Evolutionary conservation across 1,140 invertebrate species (phyloP).

Genomic region (Drosophila pectinifera): DNA sequence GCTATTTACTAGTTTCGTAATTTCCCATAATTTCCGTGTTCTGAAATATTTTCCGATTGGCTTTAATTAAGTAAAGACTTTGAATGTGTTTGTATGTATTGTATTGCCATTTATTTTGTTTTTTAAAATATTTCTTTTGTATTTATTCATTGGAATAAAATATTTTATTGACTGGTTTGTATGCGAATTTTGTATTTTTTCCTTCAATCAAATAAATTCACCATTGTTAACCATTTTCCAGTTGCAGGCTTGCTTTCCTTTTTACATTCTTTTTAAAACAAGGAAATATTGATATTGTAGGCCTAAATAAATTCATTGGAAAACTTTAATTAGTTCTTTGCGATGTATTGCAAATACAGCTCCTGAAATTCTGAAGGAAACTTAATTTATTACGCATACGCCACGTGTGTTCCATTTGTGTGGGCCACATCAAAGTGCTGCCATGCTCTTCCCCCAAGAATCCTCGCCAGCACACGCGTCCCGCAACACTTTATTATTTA

Average conservation of each 20-base stretch:
- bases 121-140: neutral
- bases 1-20: neutral
- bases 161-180: neutral
- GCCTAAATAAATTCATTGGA: neutral
- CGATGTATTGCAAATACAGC: neutral
- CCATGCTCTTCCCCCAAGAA: neutral
- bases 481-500: slow-evolving; percentile 82
- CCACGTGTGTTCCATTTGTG: slow-evolving; percentile 26
- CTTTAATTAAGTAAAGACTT: neutral
- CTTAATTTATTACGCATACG: slow-evolving; percentile 28
- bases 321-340: neutral
- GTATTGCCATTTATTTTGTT: neutral
- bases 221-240: neutral
- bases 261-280: neutral
- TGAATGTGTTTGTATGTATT: too few species aligned
- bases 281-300: neutral
- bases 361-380: neutral
- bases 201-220: neutral
- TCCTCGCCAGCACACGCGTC: slow-evolving; percentile 11
- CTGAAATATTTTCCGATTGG: neutral
- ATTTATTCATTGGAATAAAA: neutral
- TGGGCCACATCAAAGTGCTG: slow-evolving; percentile 46
- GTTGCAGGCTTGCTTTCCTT: neutral
- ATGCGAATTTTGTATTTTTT: neutral
- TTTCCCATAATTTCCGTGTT: neutral